A percentile compares a stretch with the other conserved stretches of the same genome.
Conservation (phyloP, 2,113 vertebrate genomes). For the Chauna torquata region DNA sequence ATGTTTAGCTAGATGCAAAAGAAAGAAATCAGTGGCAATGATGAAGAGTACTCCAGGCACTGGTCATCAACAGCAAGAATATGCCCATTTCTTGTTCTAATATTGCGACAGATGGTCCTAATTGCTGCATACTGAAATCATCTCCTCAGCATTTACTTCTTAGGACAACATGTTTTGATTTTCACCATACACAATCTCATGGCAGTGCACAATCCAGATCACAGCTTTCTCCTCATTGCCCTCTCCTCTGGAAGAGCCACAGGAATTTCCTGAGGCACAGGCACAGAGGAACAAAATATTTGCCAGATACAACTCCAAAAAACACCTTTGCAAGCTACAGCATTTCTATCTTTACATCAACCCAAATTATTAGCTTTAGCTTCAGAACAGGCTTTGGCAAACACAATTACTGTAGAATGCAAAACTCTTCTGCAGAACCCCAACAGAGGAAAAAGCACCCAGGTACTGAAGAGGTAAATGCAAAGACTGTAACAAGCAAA, state of each 20-base stretch:
- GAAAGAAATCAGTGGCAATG: background rate
- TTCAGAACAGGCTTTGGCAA: background rate
- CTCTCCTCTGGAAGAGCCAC: background rate
- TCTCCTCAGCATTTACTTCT: background rate
- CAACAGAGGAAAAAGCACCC: background rate
- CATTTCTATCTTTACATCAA: background rate
- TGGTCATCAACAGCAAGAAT: background rate
- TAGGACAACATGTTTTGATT: background rate
- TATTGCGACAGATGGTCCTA: background rate
- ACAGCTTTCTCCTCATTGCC: background rate
- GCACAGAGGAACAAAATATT: background rate
- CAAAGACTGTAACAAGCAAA: rapidly evolving
- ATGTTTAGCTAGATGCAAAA: background rate
- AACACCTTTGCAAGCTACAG: background rate
- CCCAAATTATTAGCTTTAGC: background rate
- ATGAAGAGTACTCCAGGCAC: background rate
- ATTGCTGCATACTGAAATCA: background rate
- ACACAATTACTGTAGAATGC: background rate
- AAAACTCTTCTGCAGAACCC: background rate
- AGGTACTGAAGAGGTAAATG: background rate
- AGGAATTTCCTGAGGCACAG: background rate
- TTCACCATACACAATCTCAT: background rate
- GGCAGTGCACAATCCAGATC: background rate
- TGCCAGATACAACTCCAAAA: background rate
- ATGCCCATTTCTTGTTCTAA: background rate